Evolutionary conservation across 1,140 invertebrate species (phyloP).

Genomic region (Coenobita brevimanus): DNA sequence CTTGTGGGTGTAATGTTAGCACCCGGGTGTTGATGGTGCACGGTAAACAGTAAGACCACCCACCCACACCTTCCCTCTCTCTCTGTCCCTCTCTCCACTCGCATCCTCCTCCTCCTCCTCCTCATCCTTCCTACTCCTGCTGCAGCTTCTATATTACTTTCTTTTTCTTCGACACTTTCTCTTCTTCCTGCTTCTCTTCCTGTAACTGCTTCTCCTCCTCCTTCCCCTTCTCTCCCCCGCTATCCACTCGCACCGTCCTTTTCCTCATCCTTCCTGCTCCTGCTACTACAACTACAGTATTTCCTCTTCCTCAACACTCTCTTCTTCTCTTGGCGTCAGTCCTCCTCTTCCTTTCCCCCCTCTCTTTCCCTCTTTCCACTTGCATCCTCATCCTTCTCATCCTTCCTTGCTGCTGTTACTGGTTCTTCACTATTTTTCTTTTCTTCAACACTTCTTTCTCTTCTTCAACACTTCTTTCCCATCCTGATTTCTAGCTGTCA

Average conservation of each 20-base stretch:
- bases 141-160: background rate
- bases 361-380: background rate
- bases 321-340: too few relatives aligned
- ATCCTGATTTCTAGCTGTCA: background rate
- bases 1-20: slow-evolving; percentile 62
- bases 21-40: slow-evolving; percentile 38
- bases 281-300: background rate
- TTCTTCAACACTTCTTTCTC: background rate
- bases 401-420: background rate
- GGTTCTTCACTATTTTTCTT: background rate
- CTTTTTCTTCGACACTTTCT: too few relatives aligned
- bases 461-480: background rate
- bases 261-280: too few relatives aligned
- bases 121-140: background rate
- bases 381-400: too few relatives aligned
- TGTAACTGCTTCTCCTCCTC: too few relatives aligned
- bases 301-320: too few relatives aligned
- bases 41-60: slow-evolving; percentile 49
- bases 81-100: background rate
- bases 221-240: too few relatives aligned
- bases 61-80: slow-evolving; percentile 3
- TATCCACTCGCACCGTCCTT: too few relatives aligned
- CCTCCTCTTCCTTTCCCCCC: background rate
- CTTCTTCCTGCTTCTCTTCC: too few relatives aligned
- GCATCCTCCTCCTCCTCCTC: background rate